These are phyloP conservation scores for Brachionus sp. DNA, from an alignment of 1,140 invertebrate genomes.

Conservation along the genomic window DNA sequence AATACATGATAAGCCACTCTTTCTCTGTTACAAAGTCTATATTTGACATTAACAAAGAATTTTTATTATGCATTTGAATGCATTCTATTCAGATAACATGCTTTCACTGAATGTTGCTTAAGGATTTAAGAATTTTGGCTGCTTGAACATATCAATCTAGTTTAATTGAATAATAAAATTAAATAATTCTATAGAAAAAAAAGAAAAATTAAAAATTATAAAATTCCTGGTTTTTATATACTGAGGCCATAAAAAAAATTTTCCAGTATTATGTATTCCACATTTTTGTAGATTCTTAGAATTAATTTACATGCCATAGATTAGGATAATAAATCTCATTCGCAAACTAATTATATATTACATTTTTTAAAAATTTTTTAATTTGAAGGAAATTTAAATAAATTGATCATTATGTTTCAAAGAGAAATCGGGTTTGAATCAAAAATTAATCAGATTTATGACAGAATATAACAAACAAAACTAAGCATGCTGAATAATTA, in stretches of 20 bases:
- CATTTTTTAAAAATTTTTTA: not conserved
- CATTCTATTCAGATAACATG: not conserved
- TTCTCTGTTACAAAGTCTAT: not conserved
- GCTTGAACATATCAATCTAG: not conserved
- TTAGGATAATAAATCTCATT: not conserved
- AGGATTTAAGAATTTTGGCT: not conserved
- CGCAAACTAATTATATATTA: not conserved
- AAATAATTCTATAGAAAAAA: not conserved
- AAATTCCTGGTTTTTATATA: not conserved
- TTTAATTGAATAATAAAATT: not conserved
- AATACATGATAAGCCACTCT: not conserved
- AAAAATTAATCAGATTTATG: no score
- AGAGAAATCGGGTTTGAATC: no score
- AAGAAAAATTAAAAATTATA: not conserved
- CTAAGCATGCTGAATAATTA: not conserved
- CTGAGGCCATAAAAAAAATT: not conserved
- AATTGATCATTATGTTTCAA: not conserved
- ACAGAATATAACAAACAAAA: no score
- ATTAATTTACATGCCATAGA: not conserved
- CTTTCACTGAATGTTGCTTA: not conserved
- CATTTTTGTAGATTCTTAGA: not conserved
- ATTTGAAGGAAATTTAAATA: not conserved
- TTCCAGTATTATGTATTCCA: not conserved
- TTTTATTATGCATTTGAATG: not conserved
- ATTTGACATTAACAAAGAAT: not conserved